Conservation (phyloP, 2,113 vertebrate species). For the Podilymbus podiceps region DNA sequence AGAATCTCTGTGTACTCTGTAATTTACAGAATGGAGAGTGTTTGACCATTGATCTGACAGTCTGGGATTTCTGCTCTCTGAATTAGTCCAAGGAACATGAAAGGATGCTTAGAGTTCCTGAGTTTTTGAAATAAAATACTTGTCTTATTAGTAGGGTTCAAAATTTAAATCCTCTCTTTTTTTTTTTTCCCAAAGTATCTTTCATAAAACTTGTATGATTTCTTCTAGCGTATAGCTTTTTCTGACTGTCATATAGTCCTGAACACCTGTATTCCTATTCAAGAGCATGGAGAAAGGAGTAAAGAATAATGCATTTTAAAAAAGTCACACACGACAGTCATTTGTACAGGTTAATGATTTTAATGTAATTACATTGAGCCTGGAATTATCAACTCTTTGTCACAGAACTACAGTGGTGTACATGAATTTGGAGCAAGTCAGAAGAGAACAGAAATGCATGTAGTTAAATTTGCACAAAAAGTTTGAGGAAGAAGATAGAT, state of each 20-base stretch:
- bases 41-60: neutral
- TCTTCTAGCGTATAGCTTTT: neutral
- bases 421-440: neutral
- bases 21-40: neutral
- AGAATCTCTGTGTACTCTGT: neutral
- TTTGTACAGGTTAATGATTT: neutral
- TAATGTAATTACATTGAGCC: neutral
- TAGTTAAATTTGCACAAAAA: neutral
- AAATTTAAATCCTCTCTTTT: neutral
- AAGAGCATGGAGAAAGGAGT: neutral
- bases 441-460: neutral
- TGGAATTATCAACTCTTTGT: neutral
- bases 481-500: neutral
- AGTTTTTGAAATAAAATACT: neutral
- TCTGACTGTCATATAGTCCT: neutral
- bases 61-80: neutral
- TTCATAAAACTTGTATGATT: neutral
- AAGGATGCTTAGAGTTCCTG: neutral
- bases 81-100: neutral
- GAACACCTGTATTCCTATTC: neutral
- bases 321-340: fast-evolving
- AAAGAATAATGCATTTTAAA: neutral
- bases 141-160: neutral
- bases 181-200: neutral
- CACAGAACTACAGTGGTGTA: neutral